Conservation (phyloP, 2,797 vertebrate species). For the Triplophysa yarkandensis region DNA sequence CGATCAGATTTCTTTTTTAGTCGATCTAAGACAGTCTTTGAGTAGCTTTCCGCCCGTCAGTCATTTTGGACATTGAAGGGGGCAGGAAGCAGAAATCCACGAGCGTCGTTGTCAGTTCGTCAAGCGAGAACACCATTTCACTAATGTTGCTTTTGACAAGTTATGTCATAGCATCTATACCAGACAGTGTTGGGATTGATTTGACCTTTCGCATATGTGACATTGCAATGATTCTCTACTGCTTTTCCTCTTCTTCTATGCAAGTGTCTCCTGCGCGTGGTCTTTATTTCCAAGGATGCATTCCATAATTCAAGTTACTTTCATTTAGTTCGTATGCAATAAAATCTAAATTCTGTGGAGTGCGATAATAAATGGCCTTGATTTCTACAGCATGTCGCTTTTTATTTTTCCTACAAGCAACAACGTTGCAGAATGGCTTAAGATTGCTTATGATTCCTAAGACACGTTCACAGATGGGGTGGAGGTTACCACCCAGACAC, state of each 20-base stretch:
- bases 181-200: not conserved
- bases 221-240: not conserved
- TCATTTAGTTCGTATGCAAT: not conserved
- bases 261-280: not conserved
- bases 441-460: not conserved
- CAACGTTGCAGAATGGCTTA: slow-evolving; percentile 3
- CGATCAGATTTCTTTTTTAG: not conserved
- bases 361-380: not conserved
- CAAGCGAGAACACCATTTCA: not conserved
- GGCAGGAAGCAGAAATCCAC: not conserved
- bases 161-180: not conserved
- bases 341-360: not conserved
- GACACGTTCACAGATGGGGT: not conserved
- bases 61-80: not conserved
- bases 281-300: not conserved
- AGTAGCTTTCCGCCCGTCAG: not conserved
- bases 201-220: not conserved
- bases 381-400: not conserved
- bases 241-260: not conserved
- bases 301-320: not conserved
- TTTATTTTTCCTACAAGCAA: slow-evolving; percentile 26
- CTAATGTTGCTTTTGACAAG: not conserved
- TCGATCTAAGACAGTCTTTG: not conserved
- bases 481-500: slow-evolving; percentile 29
- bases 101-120: not conserved